Evolutionary conservation across 2,797 vertebrate species (phyloP).

Genomic region (Syngnathus rostellatus): DNA sequence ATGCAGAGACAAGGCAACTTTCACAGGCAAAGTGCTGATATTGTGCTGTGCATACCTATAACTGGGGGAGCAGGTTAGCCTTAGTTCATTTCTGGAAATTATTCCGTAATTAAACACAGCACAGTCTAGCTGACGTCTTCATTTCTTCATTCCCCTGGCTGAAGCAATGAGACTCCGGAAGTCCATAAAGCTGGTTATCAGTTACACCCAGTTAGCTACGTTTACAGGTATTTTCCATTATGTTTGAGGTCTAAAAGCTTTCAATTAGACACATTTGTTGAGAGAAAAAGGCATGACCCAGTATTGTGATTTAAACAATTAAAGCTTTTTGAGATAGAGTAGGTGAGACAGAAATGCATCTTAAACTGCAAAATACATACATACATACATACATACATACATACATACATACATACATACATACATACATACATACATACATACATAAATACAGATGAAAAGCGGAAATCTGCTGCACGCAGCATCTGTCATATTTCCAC

Average conservation of each 20-base stretch:
- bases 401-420: too few species aligned
- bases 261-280: not conserved
- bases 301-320: not conserved
- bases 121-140: conserved; percentile 20
- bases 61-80: conserved; percentile 24
- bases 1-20: conserved; percentile 37
- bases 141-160: conserved; percentile 20
- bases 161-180: conserved; percentile 12
- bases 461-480: not conserved
- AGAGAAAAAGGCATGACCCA: not conserved
- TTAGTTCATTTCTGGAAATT: conserved; percentile 40
- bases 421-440: too few species aligned
- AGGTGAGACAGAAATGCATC: not conserved
- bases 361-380: not conserved
- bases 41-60: conserved; percentile 38
- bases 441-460: not conserved
- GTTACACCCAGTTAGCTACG: conserved; percentile 7
- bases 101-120: conserved; percentile 42
- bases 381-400: too few species aligned
- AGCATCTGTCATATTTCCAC: not conserved
- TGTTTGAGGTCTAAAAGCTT: not conserved
- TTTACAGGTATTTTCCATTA: conserved; percentile 4
- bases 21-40: conserved; percentile 43
- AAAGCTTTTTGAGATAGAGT: not conserved
- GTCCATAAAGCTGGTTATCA: conserved; percentile 26